Base-by-base conservation (phyloP, 1,140 invertebrate genomes). In the Drosophila azteca region DNA sequence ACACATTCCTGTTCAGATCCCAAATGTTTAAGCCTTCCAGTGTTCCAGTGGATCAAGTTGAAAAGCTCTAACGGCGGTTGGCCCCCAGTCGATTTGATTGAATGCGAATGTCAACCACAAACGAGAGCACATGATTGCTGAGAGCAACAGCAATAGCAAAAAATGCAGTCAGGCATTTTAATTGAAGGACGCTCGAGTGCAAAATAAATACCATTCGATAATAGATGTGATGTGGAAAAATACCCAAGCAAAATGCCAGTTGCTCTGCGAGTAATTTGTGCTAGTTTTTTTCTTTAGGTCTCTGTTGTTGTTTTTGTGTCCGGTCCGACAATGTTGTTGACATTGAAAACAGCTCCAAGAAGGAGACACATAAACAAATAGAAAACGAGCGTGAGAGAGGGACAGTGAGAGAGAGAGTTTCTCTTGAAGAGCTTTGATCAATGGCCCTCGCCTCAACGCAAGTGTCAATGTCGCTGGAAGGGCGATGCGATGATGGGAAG, bases 131-230 rank as follows among this genome's bases (percentile, higher is more conserved):
- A 13, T 39, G n/a, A 53, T 39, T 39, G 11, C 13, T 13, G 7
- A 11, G 26, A 15, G 41, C 6, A 41, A 35, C 26, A 35, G 8
- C 6, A 53, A 53, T 22, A 53, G 35, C 31, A 15, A 66, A 77
- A 71, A 77, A 70, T 77, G 75, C 75, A 71, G 74, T 77, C 59
- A 44, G 75, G 41, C 43, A 78, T 79, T 73, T 80, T 50, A 81
- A 81, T 81, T 81, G 77, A 80, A 80, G 72, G 78, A 80, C 77
- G 72, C 49, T 65, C n/a, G 66, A 60, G 46, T 49, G 60, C 59
- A 65, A 58, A 63, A 59, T 44, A 71, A 54, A 71, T 51, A 58
- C 35, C 35, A 39, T 39, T 39, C 35, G 11, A 39, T 39, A 39
- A 39, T 39, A 39, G 35, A 13, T 39, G 35, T 39, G 35, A 13